These are phyloP conservation scores for Odontocolon sp. DNA, from an alignment of 2,888 invertebrate species.

Conservation along the genomic window DNA sequence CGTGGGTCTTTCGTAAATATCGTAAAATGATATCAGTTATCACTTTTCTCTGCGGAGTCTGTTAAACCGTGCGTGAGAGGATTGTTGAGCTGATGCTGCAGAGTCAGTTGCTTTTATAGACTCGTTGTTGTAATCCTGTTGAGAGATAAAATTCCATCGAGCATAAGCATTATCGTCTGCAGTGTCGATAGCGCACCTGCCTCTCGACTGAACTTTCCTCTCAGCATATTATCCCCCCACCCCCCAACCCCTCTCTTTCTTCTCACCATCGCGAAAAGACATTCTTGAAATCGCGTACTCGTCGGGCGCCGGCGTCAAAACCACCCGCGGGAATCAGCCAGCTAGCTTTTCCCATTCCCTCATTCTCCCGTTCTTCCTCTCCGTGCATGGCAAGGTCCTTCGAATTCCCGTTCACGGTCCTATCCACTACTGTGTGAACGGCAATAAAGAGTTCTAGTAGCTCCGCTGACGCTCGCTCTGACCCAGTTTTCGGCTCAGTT, in stretches of 20 bases:
- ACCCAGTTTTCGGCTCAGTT: constrained; percentile 51
- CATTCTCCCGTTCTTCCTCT: not conserved
- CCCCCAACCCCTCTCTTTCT: not conserved
- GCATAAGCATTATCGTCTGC: constrained; percentile 1
- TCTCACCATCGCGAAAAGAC: not conserved
- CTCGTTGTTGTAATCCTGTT: not conserved
- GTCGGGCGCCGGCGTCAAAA: constrained; percentile 19
- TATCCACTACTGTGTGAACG: constrained; percentile 4
- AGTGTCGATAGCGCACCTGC: not conserved
- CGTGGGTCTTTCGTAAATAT: too few relatives aligned
- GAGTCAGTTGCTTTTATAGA: not conserved
- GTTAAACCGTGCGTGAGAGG: too few relatives aligned
- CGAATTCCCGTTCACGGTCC: constrained; percentile 19
- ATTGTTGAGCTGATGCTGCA: not conserved
- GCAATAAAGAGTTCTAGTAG: constrained; percentile 39
- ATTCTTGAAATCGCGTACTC: constrained; percentile 27
- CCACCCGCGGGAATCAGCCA: not conserved
- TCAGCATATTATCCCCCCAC: not conserved
- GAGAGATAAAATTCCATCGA: not conserved
- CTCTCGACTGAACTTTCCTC: not conserved
- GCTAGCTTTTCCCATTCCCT: not conserved
- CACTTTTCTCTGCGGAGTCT: too few relatives aligned
- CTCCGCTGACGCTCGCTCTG: constrained; percentile 32
- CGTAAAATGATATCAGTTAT: constrained; percentile 67
- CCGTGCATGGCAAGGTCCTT: constrained; percentile 41